Percentiles rank a stretch among this genome's conserved stretches.
Conservation (phyloP, 1,140 invertebrate species). For the Meloidogyne floridensis region DNA sequence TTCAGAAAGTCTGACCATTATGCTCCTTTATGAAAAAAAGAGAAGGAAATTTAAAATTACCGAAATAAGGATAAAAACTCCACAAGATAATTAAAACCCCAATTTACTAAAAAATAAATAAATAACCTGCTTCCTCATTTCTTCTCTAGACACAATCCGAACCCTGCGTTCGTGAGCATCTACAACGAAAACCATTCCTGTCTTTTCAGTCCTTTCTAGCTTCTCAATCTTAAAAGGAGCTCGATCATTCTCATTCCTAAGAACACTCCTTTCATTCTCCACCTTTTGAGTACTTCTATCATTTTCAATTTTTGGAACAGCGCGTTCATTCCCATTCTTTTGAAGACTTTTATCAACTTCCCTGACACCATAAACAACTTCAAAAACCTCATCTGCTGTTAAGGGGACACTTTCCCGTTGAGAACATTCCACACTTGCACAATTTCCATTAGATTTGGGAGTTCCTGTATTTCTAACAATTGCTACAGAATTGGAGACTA, state of each 20-base stretch:
- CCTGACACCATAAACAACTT: slow-evolving; percentile 25
- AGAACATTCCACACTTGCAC: neutral
- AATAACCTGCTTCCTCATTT: slow-evolving; percentile 24
- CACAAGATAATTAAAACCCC: neutral
- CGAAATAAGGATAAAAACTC: too few species aligned
- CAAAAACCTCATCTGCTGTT: slow-evolving; percentile 13
- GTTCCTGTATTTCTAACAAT: neutral
- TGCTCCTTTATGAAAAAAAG: too few species aligned
- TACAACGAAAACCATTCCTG: slow-evolving; percentile 38
- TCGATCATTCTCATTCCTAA: neutral
- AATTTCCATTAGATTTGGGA: neutral
- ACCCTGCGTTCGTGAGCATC: slow-evolving; percentile 29
- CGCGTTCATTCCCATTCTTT: neutral
- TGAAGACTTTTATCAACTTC: neutral
- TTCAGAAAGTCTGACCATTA: neutral
- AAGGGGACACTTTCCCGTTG: neutral
- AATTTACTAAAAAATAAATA: slow-evolving; percentile 17
- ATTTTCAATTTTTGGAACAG: neutral
- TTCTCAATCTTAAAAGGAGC: neutral
- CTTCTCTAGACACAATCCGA: slow-evolving; percentile 28
- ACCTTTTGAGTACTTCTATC: too few species aligned
- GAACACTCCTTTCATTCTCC: too few species aligned
- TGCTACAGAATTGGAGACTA: slow-evolving; percentile 16
- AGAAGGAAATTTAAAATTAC: too few species aligned
- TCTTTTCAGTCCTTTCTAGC: neutral